phyloP scores from a whole-genome alignment of 2,113 vertebrate species.

The Laticauda laticaudata region DNA sequence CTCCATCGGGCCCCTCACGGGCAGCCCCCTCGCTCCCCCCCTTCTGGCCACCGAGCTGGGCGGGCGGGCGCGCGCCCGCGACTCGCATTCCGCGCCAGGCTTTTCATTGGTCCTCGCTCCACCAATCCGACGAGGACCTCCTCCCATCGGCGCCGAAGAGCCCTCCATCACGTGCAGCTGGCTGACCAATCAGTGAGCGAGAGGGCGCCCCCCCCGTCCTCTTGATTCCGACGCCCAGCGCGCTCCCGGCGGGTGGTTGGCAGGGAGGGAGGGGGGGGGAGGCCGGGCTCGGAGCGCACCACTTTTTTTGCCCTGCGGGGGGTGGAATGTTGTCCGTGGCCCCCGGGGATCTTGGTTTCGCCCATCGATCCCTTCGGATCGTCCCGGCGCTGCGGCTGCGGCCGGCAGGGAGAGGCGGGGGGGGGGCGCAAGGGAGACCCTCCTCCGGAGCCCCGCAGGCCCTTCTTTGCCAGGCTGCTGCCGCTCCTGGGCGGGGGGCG shows the following conservation, averaged over 20 bases:
- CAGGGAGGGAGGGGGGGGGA: too few relatives aligned
- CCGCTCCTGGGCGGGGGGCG: neutral
- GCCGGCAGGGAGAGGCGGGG: too few relatives aligned
- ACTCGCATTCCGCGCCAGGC: neutral
- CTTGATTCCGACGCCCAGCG: neutral
- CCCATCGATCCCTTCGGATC: neutral
- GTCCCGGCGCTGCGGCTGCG: too few relatives aligned
- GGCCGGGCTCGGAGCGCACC: neutral
- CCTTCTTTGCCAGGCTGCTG: neutral
- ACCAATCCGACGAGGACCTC: neutral
- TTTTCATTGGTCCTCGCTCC: neutral
- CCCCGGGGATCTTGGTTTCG: neutral
- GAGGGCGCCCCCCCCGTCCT: neutral
- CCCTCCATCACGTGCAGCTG: neutral
- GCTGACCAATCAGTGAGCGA: neutral
- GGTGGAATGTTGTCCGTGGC: neutral
- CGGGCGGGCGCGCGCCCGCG: neutral
- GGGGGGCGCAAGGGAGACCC: neutral
- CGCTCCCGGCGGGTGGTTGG: neutral
- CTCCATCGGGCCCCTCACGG: neutral
- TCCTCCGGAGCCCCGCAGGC: neutral
- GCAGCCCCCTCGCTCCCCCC: neutral
- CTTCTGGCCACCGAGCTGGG: neutral
- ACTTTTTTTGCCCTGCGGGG: neutral
- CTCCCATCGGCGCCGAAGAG: neutral